A percentile compares a stretch with the other conserved stretches of the same genome.
These are phyloP conservation scores for Arctocebus calabarensis DNA, from an alignment of 2,797 vertebrate species.

Conservation along the genomic window DNA sequence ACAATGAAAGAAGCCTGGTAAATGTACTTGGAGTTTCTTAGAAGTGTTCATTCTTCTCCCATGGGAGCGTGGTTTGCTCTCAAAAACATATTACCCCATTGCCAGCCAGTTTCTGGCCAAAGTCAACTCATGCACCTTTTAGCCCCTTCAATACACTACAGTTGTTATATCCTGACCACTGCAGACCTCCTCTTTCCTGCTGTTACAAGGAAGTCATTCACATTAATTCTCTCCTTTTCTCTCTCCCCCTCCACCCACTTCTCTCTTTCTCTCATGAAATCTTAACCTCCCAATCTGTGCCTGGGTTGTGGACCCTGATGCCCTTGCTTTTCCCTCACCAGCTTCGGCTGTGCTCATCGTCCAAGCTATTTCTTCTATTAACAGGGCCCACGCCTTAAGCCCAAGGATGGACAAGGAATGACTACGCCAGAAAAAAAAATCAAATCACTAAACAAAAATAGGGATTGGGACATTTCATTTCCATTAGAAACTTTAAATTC, in stretches of 20 bases:
- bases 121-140: background rate
- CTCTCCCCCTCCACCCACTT: background rate
- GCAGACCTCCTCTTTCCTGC: background rate
- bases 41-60: constrained; percentile 12
- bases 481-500: background rate
- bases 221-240: background rate
- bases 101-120: background rate
- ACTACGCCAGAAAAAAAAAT: background rate
- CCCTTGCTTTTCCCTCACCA: background rate
- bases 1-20: constrained; percentile 26
- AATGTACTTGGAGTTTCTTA: constrained; percentile 3
- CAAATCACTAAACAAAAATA: constrained; percentile 1
- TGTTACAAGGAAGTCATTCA: background rate
- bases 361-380: background rate
- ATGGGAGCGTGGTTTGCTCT: background rate
- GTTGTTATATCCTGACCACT: background rate
- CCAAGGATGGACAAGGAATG: background rate
- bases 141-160: background rate
- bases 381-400: background rate
- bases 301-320: background rate
- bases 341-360: background rate
- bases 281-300: background rate
- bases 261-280: background rate
- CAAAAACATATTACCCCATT: background rate
- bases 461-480: background rate